Conservation (phyloP, 2,113 vertebrate species). For the Peromyscus californicus region DNA sequence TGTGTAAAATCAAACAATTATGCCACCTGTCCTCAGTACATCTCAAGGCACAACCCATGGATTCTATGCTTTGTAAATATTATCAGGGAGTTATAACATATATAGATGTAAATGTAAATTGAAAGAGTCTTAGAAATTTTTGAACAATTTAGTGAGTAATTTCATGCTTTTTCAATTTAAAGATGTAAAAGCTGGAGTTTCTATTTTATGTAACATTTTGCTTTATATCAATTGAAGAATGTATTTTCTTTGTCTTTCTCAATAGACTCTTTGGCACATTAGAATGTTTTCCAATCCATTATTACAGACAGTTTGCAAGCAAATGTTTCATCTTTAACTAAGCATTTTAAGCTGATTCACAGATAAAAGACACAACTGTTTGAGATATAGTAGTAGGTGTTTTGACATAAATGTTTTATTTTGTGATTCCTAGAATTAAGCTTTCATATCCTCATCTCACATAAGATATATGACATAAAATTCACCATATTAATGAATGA, state of each 20-base stretch:
- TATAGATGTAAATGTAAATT: neutral
- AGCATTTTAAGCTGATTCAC: neutral
- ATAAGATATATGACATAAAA: constrained; percentile 9
- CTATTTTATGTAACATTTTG: neutral
- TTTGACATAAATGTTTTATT: neutral
- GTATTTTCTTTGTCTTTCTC: constrained; percentile 18
- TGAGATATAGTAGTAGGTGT: neutral
- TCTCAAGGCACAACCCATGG: neutral
- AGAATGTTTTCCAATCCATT: neutral
- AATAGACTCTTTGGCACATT: neutral
- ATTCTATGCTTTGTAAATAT: neutral
- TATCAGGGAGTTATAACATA: neutral
- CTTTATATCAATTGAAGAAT: neutral
- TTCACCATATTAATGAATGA: neutral
- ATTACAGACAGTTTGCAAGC: neutral
- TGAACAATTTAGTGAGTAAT: neutral
- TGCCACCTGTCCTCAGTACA: neutral
- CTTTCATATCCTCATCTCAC: neutral
- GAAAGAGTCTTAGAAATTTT: constrained; percentile 1
- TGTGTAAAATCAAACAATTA: neutral
- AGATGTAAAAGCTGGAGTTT: neutral
- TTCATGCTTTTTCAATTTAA: constrained; percentile 29
- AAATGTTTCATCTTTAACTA: neutral
- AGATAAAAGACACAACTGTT: neutral
- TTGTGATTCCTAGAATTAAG: neutral